Base-by-base conservation (phyloP, 2,797 vertebrate genomes). In the Tragopan temminckii region DNA sequence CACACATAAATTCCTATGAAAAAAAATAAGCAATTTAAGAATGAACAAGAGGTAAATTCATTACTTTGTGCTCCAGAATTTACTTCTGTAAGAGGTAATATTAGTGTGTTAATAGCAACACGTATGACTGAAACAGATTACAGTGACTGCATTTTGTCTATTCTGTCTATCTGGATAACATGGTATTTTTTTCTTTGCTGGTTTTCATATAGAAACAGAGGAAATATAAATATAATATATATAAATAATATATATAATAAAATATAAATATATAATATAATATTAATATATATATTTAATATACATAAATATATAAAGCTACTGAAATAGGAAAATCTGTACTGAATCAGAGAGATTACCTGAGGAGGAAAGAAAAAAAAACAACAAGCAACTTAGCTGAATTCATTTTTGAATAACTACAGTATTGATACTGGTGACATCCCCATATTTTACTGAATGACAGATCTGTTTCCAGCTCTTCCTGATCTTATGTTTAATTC, bases 291-390 rank as follows among this genome's bases (percentile, higher is more conserved):
- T n/a, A n/a, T n/a, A n/a, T n/a, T n/a, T n/a, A n/a, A n/a, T n/a
- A n/a, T n/a, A n/a, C n/a, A n/a, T n/a, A 95, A 66, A 83, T 33
- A 69, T 20, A 78, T 88, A 91, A 81, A 91, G 66, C 55, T 88
- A 85, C 87, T 50, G 53, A 91, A 93, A 89, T 31, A 83, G 45
- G 48, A 80, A 94, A 92, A 95, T 71, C 48, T 85, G n/a, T 83
- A 93, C 38, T 75, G 48, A 87, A 85, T 23, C 80, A 55, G 45
- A 87, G 69, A 75, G 62, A 48, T 80, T 80, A 78, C 76, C 76
- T 62, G 64, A 85, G 87, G 76, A 57, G 35, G 2, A 66, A 74
- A 38, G 68, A 85, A 72, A 57, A 42, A 40, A 40, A 40, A 42
- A 42, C 17, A 42, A 17, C 42, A 42, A 91, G 43, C 76, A 71